Evolutionary conservation across 92 coral and sea anemone genomes (phyloP).

Genomic region (Porites divaricata): DNA sequence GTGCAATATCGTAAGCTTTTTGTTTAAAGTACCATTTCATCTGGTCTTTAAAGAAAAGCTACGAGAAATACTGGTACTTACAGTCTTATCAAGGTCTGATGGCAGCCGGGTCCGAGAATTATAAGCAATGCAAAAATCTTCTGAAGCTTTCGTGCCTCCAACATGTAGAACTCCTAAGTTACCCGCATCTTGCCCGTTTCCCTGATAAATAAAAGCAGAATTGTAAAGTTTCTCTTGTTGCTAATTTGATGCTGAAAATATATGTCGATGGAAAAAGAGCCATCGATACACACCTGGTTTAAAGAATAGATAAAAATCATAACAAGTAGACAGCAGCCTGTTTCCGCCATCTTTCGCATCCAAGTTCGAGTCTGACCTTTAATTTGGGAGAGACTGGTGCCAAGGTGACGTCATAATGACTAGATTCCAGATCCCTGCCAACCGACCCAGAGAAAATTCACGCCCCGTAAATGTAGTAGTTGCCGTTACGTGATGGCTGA

Average conservation of each 20-base stretch:
- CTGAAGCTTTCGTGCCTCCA: slow-evolving; percentile 36
- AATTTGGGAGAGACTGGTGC: not conserved
- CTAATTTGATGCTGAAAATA: not conserved
- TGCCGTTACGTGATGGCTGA: not conserved
- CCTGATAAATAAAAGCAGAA: slow-evolving; percentile 22
- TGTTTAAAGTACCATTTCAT: not conserved
- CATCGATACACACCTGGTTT: slow-evolving; percentile 33
- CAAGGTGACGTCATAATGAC: not conserved
- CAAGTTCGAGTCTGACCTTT: not conserved
- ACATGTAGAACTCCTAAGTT: slow-evolving; percentile 62
- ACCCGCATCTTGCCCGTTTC: slow-evolving; percentile 27
- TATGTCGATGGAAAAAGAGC: not conserved
- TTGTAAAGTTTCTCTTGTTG: not conserved
- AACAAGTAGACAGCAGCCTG: not conserved
- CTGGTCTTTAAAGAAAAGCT: not conserved
- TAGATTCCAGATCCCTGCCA: not conserved
- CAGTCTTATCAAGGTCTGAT: slow-evolving; percentile 77
- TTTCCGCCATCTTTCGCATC: slow-evolving; percentile 27
- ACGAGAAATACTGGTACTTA: slow-evolving; percentile 31
- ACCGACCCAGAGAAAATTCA: not conserved
- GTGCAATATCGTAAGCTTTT: not conserved
- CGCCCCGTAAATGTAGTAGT: not conserved
- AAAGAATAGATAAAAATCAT: not conserved
- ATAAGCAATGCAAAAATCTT: slow-evolving; percentile 85
- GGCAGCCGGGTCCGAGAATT: slow-evolving; percentile 79